These are phyloP conservation scores for Chunga burmeisteri DNA, from an alignment of 2,113 vertebrate genomes.

Conservation along the genomic window DNA sequence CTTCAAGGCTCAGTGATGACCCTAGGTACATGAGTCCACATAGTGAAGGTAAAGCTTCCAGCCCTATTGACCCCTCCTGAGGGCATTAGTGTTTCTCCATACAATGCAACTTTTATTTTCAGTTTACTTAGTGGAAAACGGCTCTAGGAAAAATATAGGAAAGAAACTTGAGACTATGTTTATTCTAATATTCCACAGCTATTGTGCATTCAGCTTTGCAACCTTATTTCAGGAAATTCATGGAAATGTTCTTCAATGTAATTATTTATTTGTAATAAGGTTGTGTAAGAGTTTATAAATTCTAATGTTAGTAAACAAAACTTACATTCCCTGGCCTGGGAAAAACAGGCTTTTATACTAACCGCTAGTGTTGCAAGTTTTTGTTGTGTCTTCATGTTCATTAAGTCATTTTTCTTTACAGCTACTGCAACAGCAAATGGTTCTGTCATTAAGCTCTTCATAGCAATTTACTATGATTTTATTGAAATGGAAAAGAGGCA, in stretches of 20 bases:
- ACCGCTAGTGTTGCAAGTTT: neutral
- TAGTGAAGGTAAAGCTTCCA: neutral
- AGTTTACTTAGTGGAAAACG: neutral
- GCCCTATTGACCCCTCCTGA: neutral
- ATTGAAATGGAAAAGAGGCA: conserved; percentile 23
- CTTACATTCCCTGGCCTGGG: neutral
- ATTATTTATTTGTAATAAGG: conserved; percentile 31
- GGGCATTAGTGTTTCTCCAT: neutral
- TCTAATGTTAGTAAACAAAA: conserved; percentile 14
- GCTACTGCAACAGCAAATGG: conserved; percentile 28
- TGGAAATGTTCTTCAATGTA: neutral
- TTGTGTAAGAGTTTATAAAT: conserved; percentile 10
- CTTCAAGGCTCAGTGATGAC: neutral
- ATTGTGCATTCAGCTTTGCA: neutral
- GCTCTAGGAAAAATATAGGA: neutral
- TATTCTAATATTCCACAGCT: neutral
- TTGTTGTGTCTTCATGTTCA: neutral
- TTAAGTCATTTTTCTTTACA: conserved; percentile 23
- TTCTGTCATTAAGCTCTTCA: conserved; percentile 34
- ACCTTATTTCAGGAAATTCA: conserved; percentile 3
- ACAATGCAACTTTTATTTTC: neutral
- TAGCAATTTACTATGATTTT: conserved; percentile 28
- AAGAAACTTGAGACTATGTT: neutral
- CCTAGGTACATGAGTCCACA: no score
- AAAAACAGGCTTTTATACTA: neutral